Evolutionary conservation across 2,888 invertebrate genomes (phyloP).

Genomic region (Tetragonisca angustula): DNA sequence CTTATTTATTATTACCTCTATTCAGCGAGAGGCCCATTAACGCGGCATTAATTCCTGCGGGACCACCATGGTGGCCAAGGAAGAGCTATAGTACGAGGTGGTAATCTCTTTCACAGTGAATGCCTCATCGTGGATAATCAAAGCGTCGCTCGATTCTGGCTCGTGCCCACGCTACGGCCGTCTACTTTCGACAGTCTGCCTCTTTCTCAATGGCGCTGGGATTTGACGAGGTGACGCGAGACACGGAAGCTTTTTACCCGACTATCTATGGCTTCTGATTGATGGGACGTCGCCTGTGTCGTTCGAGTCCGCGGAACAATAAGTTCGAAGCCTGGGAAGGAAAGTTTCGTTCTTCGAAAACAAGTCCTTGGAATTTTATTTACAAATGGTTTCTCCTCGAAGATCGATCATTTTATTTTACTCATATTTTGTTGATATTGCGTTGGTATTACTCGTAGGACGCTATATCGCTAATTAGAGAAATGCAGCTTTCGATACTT

Average conservation of each 20-base stretch:
- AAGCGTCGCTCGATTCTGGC: slow-evolving; percentile 57
- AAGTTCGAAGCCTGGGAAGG: neutral
- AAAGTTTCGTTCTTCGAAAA: neutral
- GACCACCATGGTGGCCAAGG: slow-evolving; percentile 60
- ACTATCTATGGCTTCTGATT: slow-evolving; percentile 12
- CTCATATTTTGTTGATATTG: neutral
- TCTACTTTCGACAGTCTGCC: slow-evolving; percentile 15
- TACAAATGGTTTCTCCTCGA: neutral
- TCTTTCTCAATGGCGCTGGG: slow-evolving; percentile 39
- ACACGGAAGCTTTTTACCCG: slow-evolving; percentile 25
- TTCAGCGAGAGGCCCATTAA: slow-evolving; percentile 64
- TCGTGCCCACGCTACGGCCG: slow-evolving; percentile 61
- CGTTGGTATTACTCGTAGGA: too few relatives aligned
- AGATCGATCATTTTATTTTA: neutral
- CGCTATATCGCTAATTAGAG: neutral
- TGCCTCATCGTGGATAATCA: slow-evolving; percentile 56
- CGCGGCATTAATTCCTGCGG: slow-evolving; percentile 74
- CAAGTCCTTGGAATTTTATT: neutral
- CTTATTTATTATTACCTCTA: slow-evolving; percentile 29
- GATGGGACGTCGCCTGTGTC: neutral
- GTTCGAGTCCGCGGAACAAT: neutral
- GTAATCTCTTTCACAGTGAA: slow-evolving; percentile 66
- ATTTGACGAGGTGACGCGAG: slow-evolving; percentile 33
- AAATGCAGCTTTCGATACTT: slow-evolving; percentile 48
- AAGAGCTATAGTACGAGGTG: slow-evolving; percentile 59